phyloP scores from a whole-genome alignment of 1,140 invertebrate genomes.

The Trichomalopsis sarcophagae region DNA sequence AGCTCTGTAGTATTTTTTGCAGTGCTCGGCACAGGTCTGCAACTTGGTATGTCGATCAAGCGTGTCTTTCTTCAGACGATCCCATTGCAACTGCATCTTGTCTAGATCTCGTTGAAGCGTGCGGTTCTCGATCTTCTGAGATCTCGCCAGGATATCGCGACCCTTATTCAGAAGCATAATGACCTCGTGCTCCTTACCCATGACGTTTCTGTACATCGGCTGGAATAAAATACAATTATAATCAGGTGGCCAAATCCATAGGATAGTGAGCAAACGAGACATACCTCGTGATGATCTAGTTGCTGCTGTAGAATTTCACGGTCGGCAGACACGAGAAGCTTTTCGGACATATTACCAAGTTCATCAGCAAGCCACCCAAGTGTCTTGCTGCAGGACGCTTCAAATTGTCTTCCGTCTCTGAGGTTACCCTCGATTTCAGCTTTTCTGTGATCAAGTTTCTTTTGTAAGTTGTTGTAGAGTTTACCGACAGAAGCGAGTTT shows the following conservation, averaged over 20 bases:
- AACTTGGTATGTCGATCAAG: slow-evolving; percentile 89
- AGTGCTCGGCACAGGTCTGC: slow-evolving; percentile 93
- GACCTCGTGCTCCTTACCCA: slow-evolving; percentile 93
- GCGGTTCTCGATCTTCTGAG: slow-evolving; percentile 76
- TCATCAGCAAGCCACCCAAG: slow-evolving; percentile 91
- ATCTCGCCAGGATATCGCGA: slow-evolving; percentile 81
- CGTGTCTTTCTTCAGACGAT: slow-evolving; percentile 89
- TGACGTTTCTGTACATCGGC: slow-evolving; percentile 90
- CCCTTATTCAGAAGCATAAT: slow-evolving; percentile 96
- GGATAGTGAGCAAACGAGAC: not conserved
- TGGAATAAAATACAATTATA: slow-evolving; percentile 57
- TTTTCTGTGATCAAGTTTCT: slow-evolving; percentile 91
- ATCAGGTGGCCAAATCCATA: not conserved
- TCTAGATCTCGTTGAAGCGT: slow-evolving; percentile 84
- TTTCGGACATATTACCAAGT: slow-evolving; percentile 83
- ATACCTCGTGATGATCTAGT: slow-evolving; percentile 87
- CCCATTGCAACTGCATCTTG: slow-evolving; percentile 91
- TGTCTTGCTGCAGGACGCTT: slow-evolving; percentile 88
- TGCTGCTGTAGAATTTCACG: slow-evolving; percentile 89
- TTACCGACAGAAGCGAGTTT: slow-evolving; percentile 89
- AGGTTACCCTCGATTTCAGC: slow-evolving; percentile 92
- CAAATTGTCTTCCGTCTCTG: slow-evolving; percentile 89
- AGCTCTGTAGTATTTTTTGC: slow-evolving; percentile 90
- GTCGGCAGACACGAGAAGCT: slow-evolving; percentile 90
- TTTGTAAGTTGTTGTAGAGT: slow-evolving; percentile 89